Base-by-base conservation (phyloP, 1,140 invertebrate species). In the Pantala flavescens region DNA sequence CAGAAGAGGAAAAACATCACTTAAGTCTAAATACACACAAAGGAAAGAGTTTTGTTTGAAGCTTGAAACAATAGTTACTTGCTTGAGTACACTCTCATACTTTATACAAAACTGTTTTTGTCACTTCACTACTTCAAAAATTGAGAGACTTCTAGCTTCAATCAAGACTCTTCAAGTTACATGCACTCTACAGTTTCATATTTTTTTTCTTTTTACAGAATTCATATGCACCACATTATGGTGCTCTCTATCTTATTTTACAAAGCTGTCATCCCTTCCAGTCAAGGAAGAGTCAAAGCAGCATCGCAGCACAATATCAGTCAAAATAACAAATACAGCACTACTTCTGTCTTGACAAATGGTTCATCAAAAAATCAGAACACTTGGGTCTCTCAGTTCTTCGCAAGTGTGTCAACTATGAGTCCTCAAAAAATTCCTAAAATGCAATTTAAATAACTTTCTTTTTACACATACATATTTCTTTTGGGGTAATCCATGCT, bases 381-480 rank as follows among this genome's bases (percentile, higher is more conserved):
- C 49, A 63, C 49, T 63, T 63, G 49, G 49, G 49, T 63, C 49
- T 63, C 49, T 63, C 49, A 63, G 49, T 63, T 63, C 49, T 19
- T 63, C 28, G 49, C 49, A 63, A 63, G 49, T 63, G 49, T 63
- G 16, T 63, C n/a, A 63, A 63, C 49, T 63, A 63, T 21, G n/a
- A 63, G 49, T 63, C n/a, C 49, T 63, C 49, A 63, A 63, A 63
- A 63, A 63, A 63, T 63, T 21, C 49, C 16, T 63, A 63, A 63
- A 63, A 63, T 63, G 49, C 49, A 63, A 63, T 63, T 63, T 63
- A 63, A 63, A 63, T 63, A 63, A 63, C 49, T 63, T 63, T 63
- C 49, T 63, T 63, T 36, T 36, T 63, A 63, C 49, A 63, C 49
- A 63, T 63, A 7, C n/a, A 63, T 21, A 21, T 19, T 63, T 63